These are phyloP conservation scores for Drosophila kohkoa DNA, from an alignment of 1,140 invertebrate genomes.

Conservation along the genomic window DNA sequence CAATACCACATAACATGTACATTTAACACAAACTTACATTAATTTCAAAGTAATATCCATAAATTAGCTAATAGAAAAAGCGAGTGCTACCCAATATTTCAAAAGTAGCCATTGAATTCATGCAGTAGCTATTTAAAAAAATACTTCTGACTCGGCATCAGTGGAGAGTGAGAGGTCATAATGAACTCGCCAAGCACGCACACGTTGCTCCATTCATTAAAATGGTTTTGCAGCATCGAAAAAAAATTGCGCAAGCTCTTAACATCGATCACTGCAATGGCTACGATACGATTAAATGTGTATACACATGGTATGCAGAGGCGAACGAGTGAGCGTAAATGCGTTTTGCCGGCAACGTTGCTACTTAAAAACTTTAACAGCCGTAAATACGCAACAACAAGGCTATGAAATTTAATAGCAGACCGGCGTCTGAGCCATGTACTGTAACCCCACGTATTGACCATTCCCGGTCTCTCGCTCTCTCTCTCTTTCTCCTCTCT, in stretches of 20 bases:
- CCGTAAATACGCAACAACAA: constrained; percentile 74
- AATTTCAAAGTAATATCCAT: too few relatives aligned
- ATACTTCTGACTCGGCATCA: too few relatives aligned
- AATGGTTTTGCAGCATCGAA: constrained; percentile 7
- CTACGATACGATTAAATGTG: too few relatives aligned
- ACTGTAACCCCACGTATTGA: constrained; percentile 30
- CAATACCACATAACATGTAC: too few relatives aligned
- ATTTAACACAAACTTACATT: too few relatives aligned
- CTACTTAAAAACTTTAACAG: constrained; percentile 76
- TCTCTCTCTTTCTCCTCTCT: background rate
- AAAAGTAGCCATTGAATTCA: too few relatives aligned
- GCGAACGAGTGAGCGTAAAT: background rate
- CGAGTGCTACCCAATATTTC: too few relatives aligned
- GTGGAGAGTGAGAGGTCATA: background rate
- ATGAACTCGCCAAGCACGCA: background rate
- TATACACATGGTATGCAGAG: background rate
- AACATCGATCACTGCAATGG: constrained; percentile 22
- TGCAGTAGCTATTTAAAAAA: too few relatives aligned
- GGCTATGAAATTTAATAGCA: constrained; percentile 81
- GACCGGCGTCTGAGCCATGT: constrained; percentile 32
- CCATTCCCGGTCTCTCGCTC: constrained; percentile 5
- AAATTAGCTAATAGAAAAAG: too few relatives aligned
- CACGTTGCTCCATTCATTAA: constrained; percentile 9
- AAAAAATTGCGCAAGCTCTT: background rate
- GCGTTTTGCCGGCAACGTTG: constrained; percentile 3